A percentile compares a stretch with the other conserved stretches of the same genome.
Evolutionary conservation across 2,888 invertebrate genomes (phyloP).

Genomic region (Blastobasis lacticolella): DNA sequence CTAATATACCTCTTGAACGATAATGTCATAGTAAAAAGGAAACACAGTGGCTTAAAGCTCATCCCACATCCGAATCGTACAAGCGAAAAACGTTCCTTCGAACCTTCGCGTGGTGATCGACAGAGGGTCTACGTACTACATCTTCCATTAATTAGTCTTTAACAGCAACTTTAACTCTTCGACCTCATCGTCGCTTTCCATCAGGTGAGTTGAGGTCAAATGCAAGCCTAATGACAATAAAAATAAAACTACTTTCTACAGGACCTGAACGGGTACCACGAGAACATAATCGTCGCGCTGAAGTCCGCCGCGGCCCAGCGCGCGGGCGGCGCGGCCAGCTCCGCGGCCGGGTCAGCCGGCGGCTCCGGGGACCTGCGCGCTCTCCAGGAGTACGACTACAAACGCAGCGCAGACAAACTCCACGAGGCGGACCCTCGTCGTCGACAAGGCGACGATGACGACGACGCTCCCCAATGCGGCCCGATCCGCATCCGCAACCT

Average conservation of each 20-base stretch:
- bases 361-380: slow-evolving; percentile 63
- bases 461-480: slow-evolving; percentile 85
- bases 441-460: slow-evolving; percentile 75
- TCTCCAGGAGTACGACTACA: slow-evolving; percentile 68
- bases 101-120: too few relatives aligned
- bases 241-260: slow-evolving; percentile 77
- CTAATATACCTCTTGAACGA: too few relatives aligned
- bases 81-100: too few relatives aligned
- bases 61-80: too few relatives aligned
- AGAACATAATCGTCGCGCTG: slow-evolving; percentile 92
- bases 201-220: too few relatives aligned
- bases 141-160: too few relatives aligned
- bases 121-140: too few relatives aligned
- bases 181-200: too few relatives aligned
- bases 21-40: too few relatives aligned
- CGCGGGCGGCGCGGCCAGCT: slow-evolving; percentile 31
- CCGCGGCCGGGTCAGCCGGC: slow-evolving; percentile 34
- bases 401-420: slow-evolving; percentile 81
- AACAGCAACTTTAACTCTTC: too few relatives aligned
- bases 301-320: slow-evolving; percentile 86
- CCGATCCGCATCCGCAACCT: slow-evolving; percentile 92
- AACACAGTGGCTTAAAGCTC: too few relatives aligned
- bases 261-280: slow-evolving; percentile 93
- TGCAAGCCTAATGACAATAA: too few relatives aligned
- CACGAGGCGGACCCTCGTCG: slow-evolving; percentile 75